A percentile compares a stretch with the other conserved stretches of the same genome.
Evolutionary conservation across 2,797 vertebrate genomes (phyloP).

Genomic region (Pseudochirops corinnae): DNA sequence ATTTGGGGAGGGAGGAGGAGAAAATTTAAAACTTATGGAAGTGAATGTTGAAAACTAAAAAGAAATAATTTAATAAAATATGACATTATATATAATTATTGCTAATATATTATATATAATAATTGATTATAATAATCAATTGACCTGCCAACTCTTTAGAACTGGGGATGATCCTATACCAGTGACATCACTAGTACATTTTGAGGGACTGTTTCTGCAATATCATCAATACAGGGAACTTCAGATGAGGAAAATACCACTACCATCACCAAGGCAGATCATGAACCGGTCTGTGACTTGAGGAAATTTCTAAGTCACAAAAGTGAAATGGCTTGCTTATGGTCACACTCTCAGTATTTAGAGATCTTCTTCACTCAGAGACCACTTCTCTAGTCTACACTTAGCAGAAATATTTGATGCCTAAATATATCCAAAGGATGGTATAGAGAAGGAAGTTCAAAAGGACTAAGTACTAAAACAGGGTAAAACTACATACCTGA

Average conservation of each 20-base stretch:
- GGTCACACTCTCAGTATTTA: neutral
- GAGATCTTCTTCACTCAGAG: neutral
- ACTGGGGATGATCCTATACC: neutral
- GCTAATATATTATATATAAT: no score
- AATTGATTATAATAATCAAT: neutral
- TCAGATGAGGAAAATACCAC: neutral
- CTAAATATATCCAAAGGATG: neutral
- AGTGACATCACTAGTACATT: neutral
- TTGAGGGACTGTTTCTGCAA: neutral
- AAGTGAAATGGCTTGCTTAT: neutral
- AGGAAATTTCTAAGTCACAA: neutral
- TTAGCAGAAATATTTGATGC: neutral
- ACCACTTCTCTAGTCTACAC: neutral
- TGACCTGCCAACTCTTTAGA: neutral
- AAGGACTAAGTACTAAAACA: neutral
- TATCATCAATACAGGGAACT: neutral
- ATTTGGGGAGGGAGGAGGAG: no score
- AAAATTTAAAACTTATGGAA: no score
- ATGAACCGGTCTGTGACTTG: neutral
- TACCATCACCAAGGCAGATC: neutral
- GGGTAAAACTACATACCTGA: neutral
- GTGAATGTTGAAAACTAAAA: no score
- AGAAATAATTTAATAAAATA: no score
- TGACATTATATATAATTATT: no score
- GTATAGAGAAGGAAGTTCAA: neutral